A percentile compares a stretch with the other conserved stretches of the same genome.
Evolutionary conservation across 2,797 vertebrate species (phyloP).

Genomic region (Podarcis siculus): DNA sequence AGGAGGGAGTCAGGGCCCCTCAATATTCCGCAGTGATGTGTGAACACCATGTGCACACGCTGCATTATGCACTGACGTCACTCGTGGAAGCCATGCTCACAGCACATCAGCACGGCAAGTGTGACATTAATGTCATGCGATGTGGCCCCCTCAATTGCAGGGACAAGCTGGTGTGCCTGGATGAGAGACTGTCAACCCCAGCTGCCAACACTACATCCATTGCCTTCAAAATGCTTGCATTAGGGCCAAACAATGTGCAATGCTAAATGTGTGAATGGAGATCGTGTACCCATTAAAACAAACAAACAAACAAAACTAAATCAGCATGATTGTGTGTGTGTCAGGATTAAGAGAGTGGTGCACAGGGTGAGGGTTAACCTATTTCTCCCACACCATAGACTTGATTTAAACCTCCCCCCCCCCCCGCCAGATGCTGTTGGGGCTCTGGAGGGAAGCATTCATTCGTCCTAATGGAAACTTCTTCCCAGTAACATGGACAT

Average conservation of each 20-base stretch:
- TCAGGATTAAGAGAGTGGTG: background rate
- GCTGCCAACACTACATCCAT: background rate
- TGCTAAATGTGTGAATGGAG: background rate
- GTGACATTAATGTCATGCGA: no score
- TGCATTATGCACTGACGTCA: no score
- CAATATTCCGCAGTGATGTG: no score
- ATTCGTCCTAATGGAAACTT: background rate
- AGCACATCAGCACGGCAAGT: no score
- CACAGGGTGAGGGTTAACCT: background rate
- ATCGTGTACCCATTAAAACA: background rate
- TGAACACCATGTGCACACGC: no score
- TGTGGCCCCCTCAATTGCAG: no score
- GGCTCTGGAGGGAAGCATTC: background rate
- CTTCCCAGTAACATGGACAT: no score
- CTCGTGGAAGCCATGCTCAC: no score
- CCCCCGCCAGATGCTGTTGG: background rate
- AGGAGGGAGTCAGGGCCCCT: no score
- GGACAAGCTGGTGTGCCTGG: no score
- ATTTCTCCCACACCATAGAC: background rate
- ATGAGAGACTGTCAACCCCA: background rate
- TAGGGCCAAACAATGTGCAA: background rate
- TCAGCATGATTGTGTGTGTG: no score
- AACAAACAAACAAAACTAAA: background rate
- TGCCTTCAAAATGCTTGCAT: background rate
- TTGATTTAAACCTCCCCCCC: background rate